Conservation (phyloP, 2,888 invertebrate genomes). For the Cynaeus angustus region DNA sequence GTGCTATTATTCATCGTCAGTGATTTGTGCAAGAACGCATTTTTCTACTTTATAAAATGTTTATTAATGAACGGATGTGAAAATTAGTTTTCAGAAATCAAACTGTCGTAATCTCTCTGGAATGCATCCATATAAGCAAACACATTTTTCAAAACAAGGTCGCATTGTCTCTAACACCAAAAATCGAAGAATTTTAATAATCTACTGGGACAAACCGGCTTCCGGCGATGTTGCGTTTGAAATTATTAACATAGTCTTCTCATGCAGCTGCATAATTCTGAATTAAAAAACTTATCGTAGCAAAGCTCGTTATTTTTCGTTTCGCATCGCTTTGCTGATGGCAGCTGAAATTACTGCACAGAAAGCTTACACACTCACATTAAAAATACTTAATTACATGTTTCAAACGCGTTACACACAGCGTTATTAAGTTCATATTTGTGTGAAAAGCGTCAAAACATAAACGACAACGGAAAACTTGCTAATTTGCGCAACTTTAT, state of each 20-base stretch:
- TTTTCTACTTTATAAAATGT: conserved; percentile 39
- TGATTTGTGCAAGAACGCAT: conserved; percentile 27
- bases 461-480: conserved; percentile 30
- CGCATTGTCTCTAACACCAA: neutral
- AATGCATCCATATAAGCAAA: conserved; percentile 37
- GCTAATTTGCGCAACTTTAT: conserved; percentile 24
- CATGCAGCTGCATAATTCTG: conserved; percentile 10
- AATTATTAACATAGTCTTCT: conserved; percentile 23
- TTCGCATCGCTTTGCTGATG: conserved; percentile 26
- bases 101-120: conserved; percentile 29
- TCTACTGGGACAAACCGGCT: neutral
- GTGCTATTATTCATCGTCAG: conserved; percentile 44
- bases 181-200: conserved; percentile 23
- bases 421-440: conserved; percentile 26
- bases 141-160: conserved; percentile 20
- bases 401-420: conserved; percentile 17
- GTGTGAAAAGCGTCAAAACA: conserved; percentile 29
- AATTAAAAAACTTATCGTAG: conserved; percentile 15
- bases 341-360: conserved; percentile 13
- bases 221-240: conserved; percentile 24
- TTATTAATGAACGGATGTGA: conserved; percentile 54
- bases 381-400: conserved; percentile 37
- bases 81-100: conserved; percentile 56
- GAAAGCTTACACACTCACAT: conserved; percentile 19
- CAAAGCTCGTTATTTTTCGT: conserved; percentile 30